Percentiles rank a stretch among this genome's conserved stretches.
These are phyloP conservation scores for Gymnothorax reevesii DNA, from an alignment of 2,797 vertebrate species.

Conservation along the genomic window DNA sequence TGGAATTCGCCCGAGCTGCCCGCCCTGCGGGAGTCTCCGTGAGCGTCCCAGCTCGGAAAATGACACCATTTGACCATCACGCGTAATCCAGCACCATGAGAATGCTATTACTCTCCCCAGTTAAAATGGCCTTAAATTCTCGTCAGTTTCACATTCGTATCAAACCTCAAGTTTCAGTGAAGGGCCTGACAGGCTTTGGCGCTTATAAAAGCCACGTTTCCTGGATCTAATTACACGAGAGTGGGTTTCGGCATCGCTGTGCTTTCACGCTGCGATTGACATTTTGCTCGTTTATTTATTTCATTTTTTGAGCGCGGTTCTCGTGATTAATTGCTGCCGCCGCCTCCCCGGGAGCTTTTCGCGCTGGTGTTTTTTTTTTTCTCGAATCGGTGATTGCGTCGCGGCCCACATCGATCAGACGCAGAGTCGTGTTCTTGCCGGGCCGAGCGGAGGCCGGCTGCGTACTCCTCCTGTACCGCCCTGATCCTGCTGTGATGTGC, in stretches of 20 bases:
- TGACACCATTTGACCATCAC: background rate
- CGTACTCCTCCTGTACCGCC: too few species aligned
- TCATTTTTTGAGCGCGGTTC: background rate
- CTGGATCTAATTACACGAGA: background rate
- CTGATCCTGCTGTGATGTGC: too few species aligned
- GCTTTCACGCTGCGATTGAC: background rate
- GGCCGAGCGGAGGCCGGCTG: too few species aligned
- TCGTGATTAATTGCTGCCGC: background rate
- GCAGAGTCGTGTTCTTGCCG: too few species aligned
- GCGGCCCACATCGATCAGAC: background rate
- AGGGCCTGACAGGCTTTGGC: background rate
- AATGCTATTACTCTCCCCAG: background rate
- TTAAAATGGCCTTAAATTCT: background rate
- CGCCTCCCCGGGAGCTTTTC: background rate
- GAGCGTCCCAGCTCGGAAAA: background rate
- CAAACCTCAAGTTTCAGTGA: background rate
- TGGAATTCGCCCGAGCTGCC: background rate
- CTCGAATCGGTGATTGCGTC: background rate
- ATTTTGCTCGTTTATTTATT: background rate
- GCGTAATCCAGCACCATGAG: background rate
- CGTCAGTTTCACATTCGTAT: background rate
- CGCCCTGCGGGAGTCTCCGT: background rate
- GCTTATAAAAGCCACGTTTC: background rate
- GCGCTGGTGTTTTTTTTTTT: background rate
- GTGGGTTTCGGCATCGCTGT: background rate